Base-by-base conservation (phyloP, 2,888 invertebrate species). In the Nomada flava region DNA sequence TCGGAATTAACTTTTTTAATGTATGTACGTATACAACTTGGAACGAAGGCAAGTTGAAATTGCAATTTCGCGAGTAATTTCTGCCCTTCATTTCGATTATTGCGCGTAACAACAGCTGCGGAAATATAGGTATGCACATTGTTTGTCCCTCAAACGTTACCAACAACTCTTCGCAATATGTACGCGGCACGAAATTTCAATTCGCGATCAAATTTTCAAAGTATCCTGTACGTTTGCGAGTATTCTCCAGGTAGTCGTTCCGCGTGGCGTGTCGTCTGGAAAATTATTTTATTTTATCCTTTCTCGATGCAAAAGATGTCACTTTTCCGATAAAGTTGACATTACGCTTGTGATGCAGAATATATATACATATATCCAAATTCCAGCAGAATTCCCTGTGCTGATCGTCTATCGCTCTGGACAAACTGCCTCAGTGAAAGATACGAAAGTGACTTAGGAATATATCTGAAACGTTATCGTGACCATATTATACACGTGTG, bases 401-500 rank as follows among this genome's bases (percentile, higher is more conserved):
- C 60, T 69, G 71, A 72, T 73, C 71, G 59, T 13, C 42, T 36
- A 62, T 55, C 59, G 53, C 10, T 36, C 15, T 5, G 47, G 26
- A 64, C 53, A 44, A 76, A 42, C 52, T 64, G 44, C n/a, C 23
- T 9, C 11, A 50, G 53, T 62, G 57, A 55, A 55, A 53, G 55
- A 76, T 68, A 80, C 20, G 63, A 59, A 69, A 64, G 62, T 71
- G 71, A 74, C 57, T 79, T 59, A 52, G 26, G 74, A 53, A 76
- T 47, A 44, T 36, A 47, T 36, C 65, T 7, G 18, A 9, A 29
- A 63, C 78, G 75, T 82, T 86, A 86, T 86, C 87, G 78, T 26
- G 65, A 18, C 50, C 59, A 53, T 79, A 79, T 79, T 82, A 76
- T 73, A 74, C 85, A 76, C 79, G 70, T 77, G 75, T 69, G 71